These are phyloP conservation scores for Drosophila prolongata DNA, from an alignment of 2,888 invertebrate genomes.

Conservation along the genomic window DNA sequence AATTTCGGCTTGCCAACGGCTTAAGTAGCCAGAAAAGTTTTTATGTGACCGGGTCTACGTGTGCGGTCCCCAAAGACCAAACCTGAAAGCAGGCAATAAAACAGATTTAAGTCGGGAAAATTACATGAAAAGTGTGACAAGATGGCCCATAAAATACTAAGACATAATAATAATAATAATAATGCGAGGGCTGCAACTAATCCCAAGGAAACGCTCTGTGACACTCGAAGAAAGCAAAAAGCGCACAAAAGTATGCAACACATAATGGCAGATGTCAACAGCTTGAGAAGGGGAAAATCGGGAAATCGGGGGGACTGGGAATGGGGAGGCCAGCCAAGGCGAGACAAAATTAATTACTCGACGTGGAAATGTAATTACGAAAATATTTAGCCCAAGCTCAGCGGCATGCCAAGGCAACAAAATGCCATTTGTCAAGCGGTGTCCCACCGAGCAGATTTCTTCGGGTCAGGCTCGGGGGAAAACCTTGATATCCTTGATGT, in stretches of 20 bases:
- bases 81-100: conserved; percentile 61
- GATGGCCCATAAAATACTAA: conserved; percentile 62
- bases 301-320: conserved; percentile 1
- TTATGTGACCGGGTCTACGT: conserved; percentile 55
- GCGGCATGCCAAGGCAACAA: conserved; percentile 72
- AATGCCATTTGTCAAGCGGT: conserved; percentile 76
- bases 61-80: conserved; percentile 37
- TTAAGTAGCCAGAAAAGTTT: conserved; percentile 73
- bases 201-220: conserved; percentile 53
- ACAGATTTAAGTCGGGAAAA: conserved; percentile 68
- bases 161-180: conserved; percentile 59
- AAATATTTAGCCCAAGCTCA: conserved; percentile 81
- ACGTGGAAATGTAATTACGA: conserved; percentile 83
- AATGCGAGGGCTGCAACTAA: conserved; percentile 56
- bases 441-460: conserved; percentile 52
- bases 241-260: conserved; percentile 72
- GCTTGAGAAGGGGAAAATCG: conserved; percentile 25
- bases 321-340: conserved; percentile 57
- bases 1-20: conserved; percentile 56
- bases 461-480: conserved; percentile 50
- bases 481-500: conserved; percentile 23
- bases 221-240: conserved; percentile 58
- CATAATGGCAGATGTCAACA: conserved; percentile 80
- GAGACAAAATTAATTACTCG: conserved; percentile 84
- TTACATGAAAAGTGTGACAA: conserved; percentile 51